These are phyloP conservation scores for Agrilus cyanescens DNA, from an alignment of 2,888 invertebrate genomes.

Conservation along the genomic window DNA sequence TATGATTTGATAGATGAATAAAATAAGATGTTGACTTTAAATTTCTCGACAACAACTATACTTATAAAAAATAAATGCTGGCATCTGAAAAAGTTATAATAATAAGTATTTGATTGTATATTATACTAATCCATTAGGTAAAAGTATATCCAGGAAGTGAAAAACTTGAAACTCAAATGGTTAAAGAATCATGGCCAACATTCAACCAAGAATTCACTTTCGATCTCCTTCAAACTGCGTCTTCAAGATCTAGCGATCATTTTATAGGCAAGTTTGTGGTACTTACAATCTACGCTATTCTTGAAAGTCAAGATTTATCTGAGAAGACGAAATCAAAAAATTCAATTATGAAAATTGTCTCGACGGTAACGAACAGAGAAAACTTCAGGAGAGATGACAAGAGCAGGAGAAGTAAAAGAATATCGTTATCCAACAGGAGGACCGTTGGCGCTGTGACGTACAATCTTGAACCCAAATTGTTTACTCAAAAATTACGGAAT, in stretches of 20 bases:
- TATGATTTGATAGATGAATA: too few species aligned
- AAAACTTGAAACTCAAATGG: constrained; percentile 61
- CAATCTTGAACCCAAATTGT: constrained; percentile 51
- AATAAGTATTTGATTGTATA: background rate
- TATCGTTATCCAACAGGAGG: constrained; percentile 48
- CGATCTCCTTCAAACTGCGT: constrained; percentile 39
- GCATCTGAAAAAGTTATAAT: too few species aligned
- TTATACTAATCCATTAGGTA: constrained; percentile 40
- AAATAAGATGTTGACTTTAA: too few species aligned
- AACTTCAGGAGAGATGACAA: constrained; percentile 21
- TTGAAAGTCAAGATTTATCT: constrained; percentile 41
- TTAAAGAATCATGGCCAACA: constrained; percentile 66
- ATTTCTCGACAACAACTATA: too few species aligned
- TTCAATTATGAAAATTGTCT: constrained; percentile 20
- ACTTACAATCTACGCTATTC: constrained; percentile 54
- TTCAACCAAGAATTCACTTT: constrained; percentile 72
- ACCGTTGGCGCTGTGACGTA: constrained; percentile 59
- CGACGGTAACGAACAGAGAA: constrained; percentile 32
- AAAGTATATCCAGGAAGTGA: constrained; percentile 66
- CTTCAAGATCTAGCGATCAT: constrained; percentile 43
- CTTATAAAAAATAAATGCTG: too few species aligned
- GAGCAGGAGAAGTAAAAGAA: constrained; percentile 36
- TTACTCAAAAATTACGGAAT: constrained; percentile 48
- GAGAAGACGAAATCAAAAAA: constrained; percentile 25
- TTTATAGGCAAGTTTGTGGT: constrained; percentile 57